These are phyloP conservation scores for Falco berigora DNA, from an alignment of 2,797 vertebrate genomes.

Conservation along the genomic window DNA sequence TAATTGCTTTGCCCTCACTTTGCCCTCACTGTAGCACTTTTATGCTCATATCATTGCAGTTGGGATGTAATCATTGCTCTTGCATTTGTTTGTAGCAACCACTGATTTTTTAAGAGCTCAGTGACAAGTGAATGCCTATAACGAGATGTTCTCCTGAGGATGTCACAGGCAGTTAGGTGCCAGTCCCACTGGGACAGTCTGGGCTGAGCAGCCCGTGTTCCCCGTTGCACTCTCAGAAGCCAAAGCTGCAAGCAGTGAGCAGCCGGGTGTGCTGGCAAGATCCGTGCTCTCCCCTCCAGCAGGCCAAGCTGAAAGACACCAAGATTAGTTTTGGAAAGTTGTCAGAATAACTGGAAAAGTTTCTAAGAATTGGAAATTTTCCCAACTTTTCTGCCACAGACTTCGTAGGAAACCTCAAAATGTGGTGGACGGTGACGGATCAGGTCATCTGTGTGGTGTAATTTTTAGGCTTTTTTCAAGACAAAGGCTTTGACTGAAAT, in stretches of 20 bases:
- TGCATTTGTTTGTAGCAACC: background rate
- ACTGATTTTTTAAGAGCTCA: background rate
- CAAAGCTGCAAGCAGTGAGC: background rate
- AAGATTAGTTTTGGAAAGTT: background rate
- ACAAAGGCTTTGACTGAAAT: slow-evolving; percentile 13
- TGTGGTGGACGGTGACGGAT: background rate
- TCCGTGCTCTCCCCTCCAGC: background rate
- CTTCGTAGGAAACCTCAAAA: background rate
- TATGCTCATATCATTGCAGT: fast-evolving
- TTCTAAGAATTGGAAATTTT: background rate
- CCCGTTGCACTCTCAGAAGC: background rate
- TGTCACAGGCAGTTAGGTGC: background rate
- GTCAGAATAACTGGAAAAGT: background rate
- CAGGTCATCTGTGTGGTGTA: background rate
- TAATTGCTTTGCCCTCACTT: background rate
- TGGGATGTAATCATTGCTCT: background rate
- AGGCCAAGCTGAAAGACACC: background rate
- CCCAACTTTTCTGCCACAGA: background rate
- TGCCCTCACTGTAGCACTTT: background rate
- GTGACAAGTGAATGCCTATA: background rate
- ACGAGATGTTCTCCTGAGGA: background rate
- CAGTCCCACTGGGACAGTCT: background rate
- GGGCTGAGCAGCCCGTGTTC: background rate
- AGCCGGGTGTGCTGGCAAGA: background rate
- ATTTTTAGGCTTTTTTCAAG: background rate